Base-by-base conservation (phyloP, 2,888 invertebrate genomes). In the Chymomyza amoena region DNA sequence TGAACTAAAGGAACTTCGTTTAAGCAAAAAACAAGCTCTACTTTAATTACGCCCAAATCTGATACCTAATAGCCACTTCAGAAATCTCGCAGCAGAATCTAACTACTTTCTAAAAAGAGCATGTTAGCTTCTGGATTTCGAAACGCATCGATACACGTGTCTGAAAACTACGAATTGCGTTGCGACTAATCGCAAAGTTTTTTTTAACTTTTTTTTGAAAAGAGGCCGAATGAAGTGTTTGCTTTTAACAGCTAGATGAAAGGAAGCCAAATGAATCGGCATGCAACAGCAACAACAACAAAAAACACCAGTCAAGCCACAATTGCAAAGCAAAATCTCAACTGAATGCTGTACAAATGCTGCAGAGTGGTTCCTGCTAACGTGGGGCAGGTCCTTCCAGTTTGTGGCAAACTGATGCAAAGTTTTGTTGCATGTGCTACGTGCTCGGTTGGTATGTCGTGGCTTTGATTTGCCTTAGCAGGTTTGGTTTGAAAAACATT, bases 181-280 rank as follows among this genome's bases (percentile, higher is more conserved):
- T 63, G 60, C 52, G 62, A 68, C 65, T 70, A 75, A 74, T 75
- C 75, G 75, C 71, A 70, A 59, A 74, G 62, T 70, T 74, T 59
- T 59, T 59, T 6, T 59, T 59, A 13, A 13, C 45, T 59, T 70
- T 59, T 64, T 50, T 32, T 9, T 32, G 32, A 32, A 32, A 64
- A 60, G 64, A 16, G 61, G 61, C 70, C 67, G 65, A 72, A 72
- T 75, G 75, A 71, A 75, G 75, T 74, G 75, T 74, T 75, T 74
- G 75, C 73, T 51, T 70, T 70, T 70, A 73, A 66, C 68, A 61
- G 64, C 60, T 61, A 50, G 68, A 10, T 61, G 68, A 25, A 52
- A 61, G 66, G 63, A 63, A 69, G 28, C 18, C 9, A 36, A 56
- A 18, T 60, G 70, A 50, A 51, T 28, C 18, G 18, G 60, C 15